Percentiles rank a stretch among this genome's conserved stretches.
These are phyloP conservation scores for Catostylus mosaicus DNA, from an alignment of 30 jellyfish, hydroid and myxozoan species.

Conservation along the genomic window DNA sequence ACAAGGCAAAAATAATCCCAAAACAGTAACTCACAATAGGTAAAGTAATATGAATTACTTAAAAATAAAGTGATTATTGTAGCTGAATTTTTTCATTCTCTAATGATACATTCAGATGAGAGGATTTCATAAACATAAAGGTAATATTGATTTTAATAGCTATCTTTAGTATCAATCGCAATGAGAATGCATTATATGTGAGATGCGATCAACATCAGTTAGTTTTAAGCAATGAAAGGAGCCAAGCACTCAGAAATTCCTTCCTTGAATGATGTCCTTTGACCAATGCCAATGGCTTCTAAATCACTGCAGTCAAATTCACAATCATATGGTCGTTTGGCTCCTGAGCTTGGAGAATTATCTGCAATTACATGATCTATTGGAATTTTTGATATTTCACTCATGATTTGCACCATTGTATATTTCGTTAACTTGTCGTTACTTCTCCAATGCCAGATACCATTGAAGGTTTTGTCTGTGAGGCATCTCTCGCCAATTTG, in stretches of 20 bases:
- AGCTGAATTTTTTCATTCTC: too few relatives aligned
- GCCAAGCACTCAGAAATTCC: slow-evolving; percentile 24
- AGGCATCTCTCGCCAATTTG: slow-evolving; percentile 68
- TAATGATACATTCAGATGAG: too few relatives aligned
- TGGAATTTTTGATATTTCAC: slow-evolving; percentile 55
- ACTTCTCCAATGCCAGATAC: slow-evolving; percentile 92
- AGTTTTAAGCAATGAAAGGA: not conserved
- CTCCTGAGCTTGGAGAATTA: slow-evolving; percentile 76
- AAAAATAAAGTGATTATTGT: too few relatives aligned
- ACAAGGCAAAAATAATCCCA: too few relatives aligned
- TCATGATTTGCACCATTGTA: slow-evolving; percentile 69
- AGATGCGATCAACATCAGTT: too few relatives aligned
- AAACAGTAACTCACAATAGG: too few relatives aligned
- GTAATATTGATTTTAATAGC: too few relatives aligned
- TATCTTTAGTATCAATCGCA: too few relatives aligned
- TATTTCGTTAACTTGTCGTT: slow-evolving; percentile 83
- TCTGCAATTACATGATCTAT: slow-evolving; percentile 66
- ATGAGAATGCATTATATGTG: too few relatives aligned
- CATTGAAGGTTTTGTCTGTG: slow-evolving; percentile 37
- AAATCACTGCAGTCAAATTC: slow-evolving; percentile 60
- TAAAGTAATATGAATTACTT: too few relatives aligned
- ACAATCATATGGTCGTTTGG: slow-evolving; percentile 87
- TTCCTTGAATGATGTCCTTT: slow-evolving; percentile 4
- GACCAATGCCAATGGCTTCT: slow-evolving; percentile 28
- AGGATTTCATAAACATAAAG: too few relatives aligned